These are phyloP conservation scores for Phoenicopterus ruber DNA, from an alignment of 2,113 vertebrate genomes.

Conservation along the genomic window DNA sequence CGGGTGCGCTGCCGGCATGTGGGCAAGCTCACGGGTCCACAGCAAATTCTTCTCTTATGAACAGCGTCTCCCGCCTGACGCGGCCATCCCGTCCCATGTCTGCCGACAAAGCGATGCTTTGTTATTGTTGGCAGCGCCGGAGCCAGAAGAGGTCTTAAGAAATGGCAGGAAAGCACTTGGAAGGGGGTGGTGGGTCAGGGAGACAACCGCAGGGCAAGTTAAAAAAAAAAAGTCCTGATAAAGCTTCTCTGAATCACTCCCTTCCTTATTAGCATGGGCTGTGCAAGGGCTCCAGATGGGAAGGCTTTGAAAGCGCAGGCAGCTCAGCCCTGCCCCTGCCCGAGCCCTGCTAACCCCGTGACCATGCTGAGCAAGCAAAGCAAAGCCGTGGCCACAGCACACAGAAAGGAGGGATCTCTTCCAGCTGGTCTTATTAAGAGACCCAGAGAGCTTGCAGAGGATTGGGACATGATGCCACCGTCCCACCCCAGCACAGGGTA, in stretches of 20 bases:
- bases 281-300: not conserved
- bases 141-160: not conserved
- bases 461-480: rapidly evolving
- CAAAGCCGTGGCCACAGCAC: not conserved
- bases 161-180: not conserved
- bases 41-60: not conserved
- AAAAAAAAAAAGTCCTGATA: not conserved
- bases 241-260: not conserved
- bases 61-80: not conserved
- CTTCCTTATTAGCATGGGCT: not conserved
- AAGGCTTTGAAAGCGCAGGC: not conserved
- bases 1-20: rapidly evolving
- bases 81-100: rapidly evolving
- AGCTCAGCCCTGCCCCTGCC: not conserved
- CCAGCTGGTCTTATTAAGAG: not conserved
- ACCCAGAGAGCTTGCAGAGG: not conserved
- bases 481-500: not conserved
- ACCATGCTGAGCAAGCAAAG: not conserved
- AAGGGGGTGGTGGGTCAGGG: not conserved
- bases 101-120: not conserved
- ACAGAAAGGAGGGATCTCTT: not conserved
- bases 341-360: not conserved
- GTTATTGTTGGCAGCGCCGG: not conserved
- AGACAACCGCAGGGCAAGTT: not conserved
- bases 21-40: rapidly evolving